Percentiles rank a stretch among this genome's conserved stretches.
Conservation (phyloP, 2,797 vertebrate genomes). For the Lepus oiostolus region DNA sequence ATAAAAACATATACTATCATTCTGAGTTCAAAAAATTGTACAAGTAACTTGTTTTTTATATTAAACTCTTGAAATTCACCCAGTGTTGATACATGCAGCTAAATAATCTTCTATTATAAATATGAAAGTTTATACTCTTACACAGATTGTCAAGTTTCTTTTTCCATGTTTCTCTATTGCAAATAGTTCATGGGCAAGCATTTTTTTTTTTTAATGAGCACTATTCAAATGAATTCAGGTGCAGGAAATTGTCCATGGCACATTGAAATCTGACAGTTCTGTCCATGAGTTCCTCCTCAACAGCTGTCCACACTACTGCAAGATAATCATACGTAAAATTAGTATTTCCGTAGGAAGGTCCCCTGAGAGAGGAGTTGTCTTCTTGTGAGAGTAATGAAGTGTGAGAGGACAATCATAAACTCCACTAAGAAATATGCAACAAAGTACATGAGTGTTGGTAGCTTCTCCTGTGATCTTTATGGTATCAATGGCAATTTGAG, state of each 20-base stretch:
- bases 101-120: constrained; percentile 40
- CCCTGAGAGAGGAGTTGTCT: neutral
- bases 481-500: neutral
- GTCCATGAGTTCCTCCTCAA: constrained; percentile 52
- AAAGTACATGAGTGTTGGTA: neutral
- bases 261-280: constrained; percentile 24
- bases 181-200: constrained; percentile 54
- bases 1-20: neutral
- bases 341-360: neutral
- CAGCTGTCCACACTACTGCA: constrained; percentile 54
- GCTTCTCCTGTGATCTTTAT: neutral
- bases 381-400: neutral
- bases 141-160: constrained; percentile 55
- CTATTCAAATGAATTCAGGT: constrained; percentile 67
- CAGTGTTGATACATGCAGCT: neutral
- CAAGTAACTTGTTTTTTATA: neutral
- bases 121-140: constrained; percentile 47
- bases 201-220: constrained; percentile 62
- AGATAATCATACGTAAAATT: constrained; percentile 53
- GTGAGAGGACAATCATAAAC: constrained; percentile 6
- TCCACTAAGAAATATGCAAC: neutral
- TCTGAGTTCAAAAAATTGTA: neutral
- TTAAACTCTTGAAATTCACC: constrained; percentile 5
- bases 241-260: constrained; percentile 47
- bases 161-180: constrained; percentile 11